Conservation (phyloP, 2,797 vertebrate genomes). For the Pachyuromys duprasi region DNA sequence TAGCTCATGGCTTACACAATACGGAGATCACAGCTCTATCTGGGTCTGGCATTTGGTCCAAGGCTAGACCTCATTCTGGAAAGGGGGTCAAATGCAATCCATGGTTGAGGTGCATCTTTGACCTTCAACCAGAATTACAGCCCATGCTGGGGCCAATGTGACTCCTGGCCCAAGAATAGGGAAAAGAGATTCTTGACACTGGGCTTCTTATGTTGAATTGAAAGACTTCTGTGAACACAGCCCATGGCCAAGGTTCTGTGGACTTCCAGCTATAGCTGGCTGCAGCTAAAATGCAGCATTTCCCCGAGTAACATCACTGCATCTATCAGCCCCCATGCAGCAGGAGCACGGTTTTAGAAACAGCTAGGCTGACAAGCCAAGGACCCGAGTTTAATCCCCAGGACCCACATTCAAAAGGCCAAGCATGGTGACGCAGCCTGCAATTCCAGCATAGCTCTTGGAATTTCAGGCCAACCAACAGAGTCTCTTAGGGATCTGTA, state of each 20-base stretch:
- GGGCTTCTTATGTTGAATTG: neutral
- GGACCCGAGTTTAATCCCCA: neutral
- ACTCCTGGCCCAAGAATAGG: neutral
- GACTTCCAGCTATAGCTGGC: neutral
- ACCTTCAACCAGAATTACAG: neutral
- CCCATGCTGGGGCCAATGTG: neutral
- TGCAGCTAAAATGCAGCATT: neutral
- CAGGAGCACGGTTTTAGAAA: neutral
- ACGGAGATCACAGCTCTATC: neutral
- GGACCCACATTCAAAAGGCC: neutral
- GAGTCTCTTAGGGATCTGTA: neutral
- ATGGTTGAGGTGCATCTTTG: neutral
- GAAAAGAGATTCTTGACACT: neutral
- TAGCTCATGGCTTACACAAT: rapidly evolving
- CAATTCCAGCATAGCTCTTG: neutral
- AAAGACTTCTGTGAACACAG: constrained; percentile 12
- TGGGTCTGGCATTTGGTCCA: no score
- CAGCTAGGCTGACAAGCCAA: neutral
- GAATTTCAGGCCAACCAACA: neutral
- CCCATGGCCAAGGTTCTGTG: neutral
- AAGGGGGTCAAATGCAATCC: neutral
- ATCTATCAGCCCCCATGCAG: neutral
- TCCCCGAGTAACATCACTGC: neutral
- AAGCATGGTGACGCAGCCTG: neutral
- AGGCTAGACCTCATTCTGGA: neutral